Evolutionary conservation across 2,797 vertebrate genomes (phyloP).

Genomic region (Tachyglossus aculeatus): DNA sequence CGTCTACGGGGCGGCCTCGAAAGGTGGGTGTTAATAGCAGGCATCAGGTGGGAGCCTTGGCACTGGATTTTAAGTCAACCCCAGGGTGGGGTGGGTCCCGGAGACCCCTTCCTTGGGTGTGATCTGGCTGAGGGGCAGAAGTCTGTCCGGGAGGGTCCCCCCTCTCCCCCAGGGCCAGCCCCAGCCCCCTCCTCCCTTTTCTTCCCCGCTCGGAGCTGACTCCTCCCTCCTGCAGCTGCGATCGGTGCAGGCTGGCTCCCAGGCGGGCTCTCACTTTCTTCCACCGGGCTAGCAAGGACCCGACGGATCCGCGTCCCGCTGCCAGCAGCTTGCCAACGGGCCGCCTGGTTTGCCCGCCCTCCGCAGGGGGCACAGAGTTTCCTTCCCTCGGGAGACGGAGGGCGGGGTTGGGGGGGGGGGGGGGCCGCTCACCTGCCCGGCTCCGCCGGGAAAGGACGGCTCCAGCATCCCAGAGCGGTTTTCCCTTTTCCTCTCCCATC

Average conservation of each 20-base stretch:
- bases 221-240: slow-evolving; percentile 76
- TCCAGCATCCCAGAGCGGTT: slow-evolving; percentile 23
- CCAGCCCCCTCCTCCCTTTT: slow-evolving; percentile 30
- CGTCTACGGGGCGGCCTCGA: background rate
- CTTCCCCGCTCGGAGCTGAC: slow-evolving; percentile 61
- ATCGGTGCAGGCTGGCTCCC: slow-evolving; percentile 62
- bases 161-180: background rate
- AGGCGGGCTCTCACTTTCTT: slow-evolving; percentile 37
- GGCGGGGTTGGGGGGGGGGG: too few relatives aligned
- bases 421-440: slow-evolving; percentile 26
- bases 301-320: slow-evolving; percentile 33
- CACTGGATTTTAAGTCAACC: slow-evolving; percentile 38
- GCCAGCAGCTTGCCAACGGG: slow-evolving; percentile 37
- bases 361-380: slow-evolving; percentile 26
- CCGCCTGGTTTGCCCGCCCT: slow-evolving; percentile 29
- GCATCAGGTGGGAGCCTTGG: slow-evolving; percentile 41
- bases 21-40: slow-evolving; percentile 23
- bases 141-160: slow-evolving; percentile 12
- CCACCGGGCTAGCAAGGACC: slow-evolving; percentile 38
- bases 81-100: slow-evolving; percentile 54
- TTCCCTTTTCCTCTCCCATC: background rate
- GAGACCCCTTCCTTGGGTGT: slow-evolving; percentile 23
- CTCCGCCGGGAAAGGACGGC: slow-evolving; percentile 8
- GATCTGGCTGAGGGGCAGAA: slow-evolving; percentile 26
- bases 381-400: slow-evolving; percentile 15